Evolutionary conservation across 2,797 vertebrate genomes (phyloP), one percentile per base, ranked within the genome.

Genomic region (Toxotes lorentzi): DNA sequence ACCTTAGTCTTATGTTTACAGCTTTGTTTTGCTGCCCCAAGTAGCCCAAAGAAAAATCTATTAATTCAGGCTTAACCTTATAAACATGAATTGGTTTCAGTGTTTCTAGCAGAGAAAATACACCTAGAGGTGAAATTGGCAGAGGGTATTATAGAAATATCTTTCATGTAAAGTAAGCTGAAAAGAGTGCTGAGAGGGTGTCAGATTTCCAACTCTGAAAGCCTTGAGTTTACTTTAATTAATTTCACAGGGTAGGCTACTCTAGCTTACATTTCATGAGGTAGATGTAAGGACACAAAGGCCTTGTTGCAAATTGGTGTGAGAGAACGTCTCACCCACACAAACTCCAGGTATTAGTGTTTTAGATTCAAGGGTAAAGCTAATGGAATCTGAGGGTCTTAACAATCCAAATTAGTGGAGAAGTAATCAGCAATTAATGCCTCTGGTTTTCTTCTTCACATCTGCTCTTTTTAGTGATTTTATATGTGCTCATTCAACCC

Each of bases 271-370:
- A 21, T 79, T 89, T 89, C 78, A 78, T 70, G 70, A 88, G 79
- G 79, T 79, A 75, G 57, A 86, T 81, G 74, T 81, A 77, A 89
- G 82, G 89, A 94, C 87, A 90, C 78, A 85, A 87, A 83, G 66
- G 79, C 89, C 76, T 87, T 87, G 74, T 83, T 90, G 77, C 71
- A 83, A 82, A 86, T 64, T 78, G 53, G 48, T 74, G 77, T 73
- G 70, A 78, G 62, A 73, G 77, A 72, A 84, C 75, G 66, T 74
- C 76, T 78, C 75, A 60, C 63, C 70, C 67, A 59, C 70, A 82
- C 27, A 34, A 77, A 69, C 67, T 73, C 19, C 40, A 69, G 66
- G 76, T 86, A 70, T 89, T 71, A 71, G 43, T 61, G 73, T 85
- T 89, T 83, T 45, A 67, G 63, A 82, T 84, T 88, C 89, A 90